Base-by-base conservation (phyloP, 2,888 invertebrate genomes). In the Nemapogon koenigi region DNA sequence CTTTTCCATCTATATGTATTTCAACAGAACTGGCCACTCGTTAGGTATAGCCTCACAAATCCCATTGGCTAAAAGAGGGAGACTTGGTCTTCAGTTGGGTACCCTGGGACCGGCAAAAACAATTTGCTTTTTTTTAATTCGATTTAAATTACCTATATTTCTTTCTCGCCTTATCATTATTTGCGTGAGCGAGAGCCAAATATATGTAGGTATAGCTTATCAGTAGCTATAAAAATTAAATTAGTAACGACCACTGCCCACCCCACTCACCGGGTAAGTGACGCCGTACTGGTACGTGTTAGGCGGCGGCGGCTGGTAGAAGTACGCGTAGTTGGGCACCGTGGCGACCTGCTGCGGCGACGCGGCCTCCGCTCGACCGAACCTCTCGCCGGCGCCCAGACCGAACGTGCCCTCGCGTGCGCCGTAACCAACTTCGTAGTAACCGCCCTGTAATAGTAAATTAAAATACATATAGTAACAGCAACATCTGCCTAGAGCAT, bases 291-390 rank as follows among this genome's bases (percentile, higher is more conserved):
- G 89, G 69, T 88, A 89, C 37, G 87, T 84, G 46, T 87, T 86
- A 19, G 86, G 85, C 51, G 79, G 80, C 1, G 87, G 87, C 1
- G 87, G 82, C 41, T 89, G 86, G 58, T 88, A 87, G 73, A 88
- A 90, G 71, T 90, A 91, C 43, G 88, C 85, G 61, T 88, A 89
- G 42, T 85, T 85, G 3, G 89, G 88, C 0, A 89, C 89, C 42
- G 31, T 18, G 71, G 69, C 36, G 18, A 71, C 75, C 64, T 73
- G 76, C 41, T 76, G 75, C 18, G 79, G 78, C n/a, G 75, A 76
- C 28, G 78, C 73, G 29, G 79, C 79, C 55, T 79, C 80, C 3
- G 71, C 65, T 16, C 79, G 41, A 1, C 70, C 71, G 61, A 79
- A 78, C 19, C 76, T 41, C 45, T 75, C 75, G 2, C 66, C 68